These are phyloP conservation scores for Gyrodactylus salaris DNA, from an alignment of 1,140 invertebrate genomes.

Conservation along the genomic window DNA sequence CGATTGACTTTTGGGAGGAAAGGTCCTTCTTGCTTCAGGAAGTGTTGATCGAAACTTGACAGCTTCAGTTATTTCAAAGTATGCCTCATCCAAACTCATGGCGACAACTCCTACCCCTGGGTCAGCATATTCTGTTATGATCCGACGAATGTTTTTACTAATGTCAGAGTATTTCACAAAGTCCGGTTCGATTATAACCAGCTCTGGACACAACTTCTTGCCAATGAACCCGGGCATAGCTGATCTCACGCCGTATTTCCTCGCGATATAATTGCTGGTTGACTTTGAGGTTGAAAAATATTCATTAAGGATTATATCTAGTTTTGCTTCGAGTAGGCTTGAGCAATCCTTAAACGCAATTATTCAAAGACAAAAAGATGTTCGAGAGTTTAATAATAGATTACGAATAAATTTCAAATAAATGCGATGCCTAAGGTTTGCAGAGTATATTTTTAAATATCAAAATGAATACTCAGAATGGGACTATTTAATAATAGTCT, in stretches of 20 bases:
- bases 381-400: too few species aligned
- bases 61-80: constrained; percentile 29
- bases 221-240: constrained; percentile 38
- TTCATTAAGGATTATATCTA: too few species aligned
- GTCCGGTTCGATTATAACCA: constrained; percentile 26
- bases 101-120: constrained; percentile 22
- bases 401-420: too few species aligned
- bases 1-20: constrained; percentile 4
- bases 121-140: constrained; percentile 26
- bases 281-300: constrained; percentile 20
- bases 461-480: too few species aligned
- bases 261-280: constrained; percentile 32
- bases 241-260: constrained; percentile 30
- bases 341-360: too few species aligned
- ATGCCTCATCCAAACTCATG: constrained; percentile 32
- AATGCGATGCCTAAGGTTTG: too few species aligned
- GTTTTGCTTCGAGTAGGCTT: too few species aligned
- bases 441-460: too few species aligned
- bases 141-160: constrained; percentile 19
- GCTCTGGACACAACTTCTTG: constrained; percentile 29
- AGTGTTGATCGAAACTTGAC: constrained; percentile 14
- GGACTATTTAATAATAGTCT: too few species aligned
- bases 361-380: too few species aligned
- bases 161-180: constrained; percentile 26
- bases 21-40: constrained; percentile 12